Evolutionary conservation across 2,888 invertebrate species (phyloP), one percentile per base, ranked within the genome.

Genomic region (Drosophila fungiperda): DNA sequence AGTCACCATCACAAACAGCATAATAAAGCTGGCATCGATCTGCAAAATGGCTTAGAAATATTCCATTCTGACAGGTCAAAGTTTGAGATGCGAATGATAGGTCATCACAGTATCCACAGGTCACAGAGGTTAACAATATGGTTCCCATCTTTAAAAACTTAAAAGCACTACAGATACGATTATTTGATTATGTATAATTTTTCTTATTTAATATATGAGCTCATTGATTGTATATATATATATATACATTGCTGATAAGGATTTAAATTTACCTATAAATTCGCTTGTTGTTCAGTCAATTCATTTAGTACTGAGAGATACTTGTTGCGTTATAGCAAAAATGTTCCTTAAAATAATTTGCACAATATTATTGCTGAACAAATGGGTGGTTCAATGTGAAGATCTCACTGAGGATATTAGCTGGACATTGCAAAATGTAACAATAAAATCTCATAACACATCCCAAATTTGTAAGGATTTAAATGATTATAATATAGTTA

Each of bases 1-100:
- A 5, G 72, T 0, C 0, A 52, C 59, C 9, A 87, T 7, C 7
- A 70, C 15, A 1, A 82, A 17, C 6, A 89, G 33, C 7, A 79
- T 6, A 7, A 87, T 9, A 26, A 57, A 53, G 8, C 60, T 65
- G 3, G 57, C 32, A 32, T 70, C 50, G 17, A 66, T 8, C 32
- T 60, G 61, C 7, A 78, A 8, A 49, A 57, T 63, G 38, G 53
- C 49, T 23, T 69, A 45, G 15, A 40, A 8, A 15, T 17, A 48
- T 17, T 81, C 83, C 76, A 83, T 88, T 66, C 61, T 72, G 26
- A 40, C 40, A 23, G 15, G 35, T 26, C 29, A 50, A 26, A 15
- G 11, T 40, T 38, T 15, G 15, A n/a, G 52, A 17, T 45, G 40
- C 38, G 64, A 82, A 29, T 89, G 71, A 78, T 73, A 5, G 32